phyloP scores from a whole-genome alignment of 1,140 invertebrate genomes.

The Laupala kohalensis region DNA sequence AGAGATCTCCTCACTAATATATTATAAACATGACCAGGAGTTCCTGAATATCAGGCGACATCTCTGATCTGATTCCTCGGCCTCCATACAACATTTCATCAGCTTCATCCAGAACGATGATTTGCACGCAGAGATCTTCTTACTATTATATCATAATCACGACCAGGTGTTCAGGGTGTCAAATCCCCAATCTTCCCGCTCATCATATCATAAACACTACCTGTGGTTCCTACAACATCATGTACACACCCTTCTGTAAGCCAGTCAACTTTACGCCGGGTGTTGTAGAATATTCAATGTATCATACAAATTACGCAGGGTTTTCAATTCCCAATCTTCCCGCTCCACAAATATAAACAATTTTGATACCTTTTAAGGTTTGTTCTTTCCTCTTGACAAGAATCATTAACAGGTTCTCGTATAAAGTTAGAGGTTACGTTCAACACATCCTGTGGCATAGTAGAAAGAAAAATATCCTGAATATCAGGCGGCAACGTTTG shows the following conservation, averaged over 20 bases:
- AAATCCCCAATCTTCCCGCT: too few relatives aligned
- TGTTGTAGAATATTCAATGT: conserved; percentile 99
- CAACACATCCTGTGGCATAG: conserved; percentile 93
- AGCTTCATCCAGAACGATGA: conserved; percentile 95
- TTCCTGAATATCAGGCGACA: conserved; percentile 81
- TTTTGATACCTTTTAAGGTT: conserved; percentile 89
- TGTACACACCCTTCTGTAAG: conserved; percentile 93
- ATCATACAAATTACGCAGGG: conserved; percentile 93
- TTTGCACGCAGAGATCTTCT: conserved; percentile 75
- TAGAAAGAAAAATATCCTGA: conserved; percentile 56
- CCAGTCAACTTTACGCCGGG: conserved; percentile 95
- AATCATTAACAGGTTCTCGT: conserved; percentile 88
- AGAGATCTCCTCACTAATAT: too few relatives aligned
- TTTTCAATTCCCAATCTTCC: conserved; percentile 98
- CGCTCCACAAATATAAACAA: conserved; percentile 92
- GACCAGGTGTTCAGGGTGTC: conserved; percentile 95
- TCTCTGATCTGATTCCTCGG: conserved; percentile 99
- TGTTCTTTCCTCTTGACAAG: conserved; percentile 98
- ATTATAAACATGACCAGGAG: too few relatives aligned
- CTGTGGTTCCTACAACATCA: too few relatives aligned
- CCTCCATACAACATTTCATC: conserved; percentile 99
- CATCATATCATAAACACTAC: too few relatives aligned
- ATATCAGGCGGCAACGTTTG: conserved; percentile 78
- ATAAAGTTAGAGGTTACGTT: conserved; percentile 96
- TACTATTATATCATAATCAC: conserved; percentile 96